Base-by-base conservation (phyloP, 23 tunicate genomes). In the Halocynthia roretzi region DNA sequence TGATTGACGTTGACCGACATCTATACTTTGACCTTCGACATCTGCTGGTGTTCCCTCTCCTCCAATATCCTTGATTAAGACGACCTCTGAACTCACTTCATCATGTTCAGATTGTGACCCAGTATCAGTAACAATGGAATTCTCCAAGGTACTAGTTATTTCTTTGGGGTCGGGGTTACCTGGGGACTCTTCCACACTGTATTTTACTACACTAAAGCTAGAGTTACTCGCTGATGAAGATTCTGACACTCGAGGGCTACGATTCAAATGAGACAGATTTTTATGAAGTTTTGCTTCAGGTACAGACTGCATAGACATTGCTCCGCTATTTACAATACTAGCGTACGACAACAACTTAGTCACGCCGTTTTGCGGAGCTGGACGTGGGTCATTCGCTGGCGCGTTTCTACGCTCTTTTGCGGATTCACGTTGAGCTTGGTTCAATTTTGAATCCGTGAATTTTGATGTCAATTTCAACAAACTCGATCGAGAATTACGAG, bases 171-270 rank as follows among this genome's bases (percentile, higher is more conserved):
- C 44, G 44, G 44, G 44, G 44, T 31, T 31, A 31, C 44, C 44
- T 4, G 44, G 44, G 44, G 44, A 31, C 44, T 31, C 44, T 31
- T 31, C 44, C 4, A 31, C 44, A 31, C 44, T 31, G 44, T 31
- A 31, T 31, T 31, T 31, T 31, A 31, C 44, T 0, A 31, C 44
- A 31, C 44, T 4, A 31, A 31, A 31, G 19, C 70, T 65, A 65
- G 18, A 40, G 31, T 40, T 15, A 65, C 70, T 65, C 48, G 70
- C 70, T 11, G 70, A 0, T 9, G 70, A 65, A 10, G 70, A 65
- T 65, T 65, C 70, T 10, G 70, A 65, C 10, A 65, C 70, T 15
- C 31, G 22, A 9, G 70, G 70, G 19, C 70, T 65, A 0, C 70
- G 22, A 48, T 65, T 65, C 17, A n/a, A 58, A 9, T 65, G 22